Conservation (phyloP, 2,888 invertebrate species). For the Lepetodrilus schrolli region DNA sequence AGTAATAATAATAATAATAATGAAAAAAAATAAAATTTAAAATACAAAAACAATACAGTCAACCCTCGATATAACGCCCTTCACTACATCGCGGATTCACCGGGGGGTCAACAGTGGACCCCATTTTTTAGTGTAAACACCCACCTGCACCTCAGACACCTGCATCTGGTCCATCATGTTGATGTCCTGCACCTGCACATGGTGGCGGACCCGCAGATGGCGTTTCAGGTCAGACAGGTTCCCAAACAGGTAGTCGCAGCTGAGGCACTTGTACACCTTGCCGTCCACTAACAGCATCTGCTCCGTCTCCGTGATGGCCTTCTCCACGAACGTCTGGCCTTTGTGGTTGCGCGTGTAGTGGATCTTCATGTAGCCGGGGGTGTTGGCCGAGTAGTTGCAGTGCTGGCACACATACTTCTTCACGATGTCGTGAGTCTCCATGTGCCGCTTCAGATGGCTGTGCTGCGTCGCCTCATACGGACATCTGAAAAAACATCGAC, state of each 20-base stretch:
- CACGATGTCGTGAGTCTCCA: slow-evolving; percentile 72
- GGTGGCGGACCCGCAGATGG: slow-evolving; percentile 70
- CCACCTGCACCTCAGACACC: slow-evolving; percentile 44
- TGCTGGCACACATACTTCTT: slow-evolving; percentile 70
- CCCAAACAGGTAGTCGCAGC: slow-evolving; percentile 74
- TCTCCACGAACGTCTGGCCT: slow-evolving; percentile 37
- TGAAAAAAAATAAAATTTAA: neutral
- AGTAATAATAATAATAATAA: no score
- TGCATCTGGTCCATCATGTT: slow-evolving; percentile 48
- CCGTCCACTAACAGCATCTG: slow-evolving; percentile 20
- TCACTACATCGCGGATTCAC: no score
- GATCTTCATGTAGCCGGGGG: slow-evolving; percentile 72
- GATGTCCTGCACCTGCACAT: slow-evolving; percentile 66
- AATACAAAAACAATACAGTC: no score
- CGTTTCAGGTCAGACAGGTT: slow-evolving; percentile 73
- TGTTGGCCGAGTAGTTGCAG: slow-evolving; percentile 74
- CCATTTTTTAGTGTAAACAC: no score
- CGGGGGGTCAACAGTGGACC: no score
- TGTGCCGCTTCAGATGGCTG: slow-evolving; percentile 72
- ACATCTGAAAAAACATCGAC: slow-evolving; percentile 64
- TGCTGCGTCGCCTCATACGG: slow-evolving; percentile 72
- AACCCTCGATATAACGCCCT: no score
- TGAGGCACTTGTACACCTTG: slow-evolving; percentile 68
- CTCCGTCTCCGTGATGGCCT: slow-evolving; percentile 22
- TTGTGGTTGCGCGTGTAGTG: slow-evolving; percentile 71